These are phyloP conservation scores for Metalampra italica DNA, from an alignment of 2,888 invertebrate genomes.

Conservation along the genomic window DNA sequence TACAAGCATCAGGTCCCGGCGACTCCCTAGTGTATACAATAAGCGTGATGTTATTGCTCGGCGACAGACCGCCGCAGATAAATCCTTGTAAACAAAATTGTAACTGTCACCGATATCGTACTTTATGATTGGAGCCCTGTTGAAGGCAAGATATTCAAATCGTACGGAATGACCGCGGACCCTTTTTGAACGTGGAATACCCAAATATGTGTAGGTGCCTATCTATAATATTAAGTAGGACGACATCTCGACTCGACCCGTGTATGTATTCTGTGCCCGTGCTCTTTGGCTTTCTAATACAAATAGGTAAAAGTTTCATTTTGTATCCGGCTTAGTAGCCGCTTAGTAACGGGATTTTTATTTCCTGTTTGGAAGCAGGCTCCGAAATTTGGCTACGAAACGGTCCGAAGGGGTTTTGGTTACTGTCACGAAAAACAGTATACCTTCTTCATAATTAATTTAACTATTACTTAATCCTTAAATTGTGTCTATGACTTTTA, in stretches of 20 bases:
- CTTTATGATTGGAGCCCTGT: conserved; percentile 57
- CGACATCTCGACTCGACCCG: background rate
- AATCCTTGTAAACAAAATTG: conserved; percentile 70
- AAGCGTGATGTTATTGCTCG: conserved; percentile 22
- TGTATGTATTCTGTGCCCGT: background rate
- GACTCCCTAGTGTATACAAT: conserved; percentile 6
- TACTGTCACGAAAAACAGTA: background rate
- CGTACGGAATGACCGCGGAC: conserved; percentile 52
- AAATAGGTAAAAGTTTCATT: too few species aligned
- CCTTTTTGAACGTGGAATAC: conserved; percentile 43
- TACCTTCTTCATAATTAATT: too few species aligned
- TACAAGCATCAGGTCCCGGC: background rate
- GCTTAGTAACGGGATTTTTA: too few species aligned
- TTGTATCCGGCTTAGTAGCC: too few species aligned
- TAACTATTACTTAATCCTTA: background rate
- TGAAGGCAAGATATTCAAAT: conserved; percentile 58
- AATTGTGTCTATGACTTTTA: too few species aligned
- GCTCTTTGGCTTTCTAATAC: background rate
- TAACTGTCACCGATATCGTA: conserved; percentile 64
- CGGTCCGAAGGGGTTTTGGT: too few species aligned
- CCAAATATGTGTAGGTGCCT: conserved; percentile 23
- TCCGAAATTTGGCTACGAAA: too few species aligned
- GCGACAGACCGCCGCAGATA: conserved; percentile 37
- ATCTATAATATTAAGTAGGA: conserved; percentile 5
- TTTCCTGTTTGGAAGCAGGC: too few species aligned